Conservation (phyloP, 1,140 invertebrate species). For the Gryon sp. region DNA sequence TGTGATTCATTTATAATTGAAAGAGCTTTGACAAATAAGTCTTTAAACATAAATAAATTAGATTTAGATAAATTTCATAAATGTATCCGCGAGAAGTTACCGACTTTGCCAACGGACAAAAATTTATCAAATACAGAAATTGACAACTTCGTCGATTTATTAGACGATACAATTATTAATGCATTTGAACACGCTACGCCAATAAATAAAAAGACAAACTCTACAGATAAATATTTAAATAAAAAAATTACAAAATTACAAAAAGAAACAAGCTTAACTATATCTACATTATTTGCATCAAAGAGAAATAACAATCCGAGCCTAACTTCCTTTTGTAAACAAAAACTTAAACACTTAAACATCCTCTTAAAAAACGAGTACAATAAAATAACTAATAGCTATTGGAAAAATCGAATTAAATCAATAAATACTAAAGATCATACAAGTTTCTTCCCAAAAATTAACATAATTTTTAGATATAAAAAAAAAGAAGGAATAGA, state of each 20-base stretch:
- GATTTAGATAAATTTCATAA: not conserved
- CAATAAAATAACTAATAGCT: not conserved
- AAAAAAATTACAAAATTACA: too few species aligned
- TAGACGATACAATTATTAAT: not conserved
- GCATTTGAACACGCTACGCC: not conserved
- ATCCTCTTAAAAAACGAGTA: not conserved
- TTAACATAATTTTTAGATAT: conserved; percentile 1
- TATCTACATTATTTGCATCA: not conserved
- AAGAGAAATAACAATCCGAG: not conserved
- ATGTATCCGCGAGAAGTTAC: not conserved
- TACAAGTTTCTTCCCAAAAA: not conserved
- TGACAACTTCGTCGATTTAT: not conserved
- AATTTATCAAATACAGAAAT: not conserved
- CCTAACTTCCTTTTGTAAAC: too few species aligned
- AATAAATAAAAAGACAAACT: not conserved
- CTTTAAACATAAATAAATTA: not conserved
- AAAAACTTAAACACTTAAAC: not conserved
- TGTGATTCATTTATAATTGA: not conserved
- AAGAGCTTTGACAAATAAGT: not conserved
- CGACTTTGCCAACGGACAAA: not conserved
- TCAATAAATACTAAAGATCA: not conserved
- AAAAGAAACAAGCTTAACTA: too few species aligned
- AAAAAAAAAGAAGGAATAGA: not conserved
- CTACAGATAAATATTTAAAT: too few species aligned
- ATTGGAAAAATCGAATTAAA: conserved; percentile 12